A percentile compares a stretch with the other conserved stretches of the same genome.
These are phyloP conservation scores for Thymelicus sylvestris DNA, from an alignment of 2,888 invertebrate species.

Conservation along the genomic window DNA sequence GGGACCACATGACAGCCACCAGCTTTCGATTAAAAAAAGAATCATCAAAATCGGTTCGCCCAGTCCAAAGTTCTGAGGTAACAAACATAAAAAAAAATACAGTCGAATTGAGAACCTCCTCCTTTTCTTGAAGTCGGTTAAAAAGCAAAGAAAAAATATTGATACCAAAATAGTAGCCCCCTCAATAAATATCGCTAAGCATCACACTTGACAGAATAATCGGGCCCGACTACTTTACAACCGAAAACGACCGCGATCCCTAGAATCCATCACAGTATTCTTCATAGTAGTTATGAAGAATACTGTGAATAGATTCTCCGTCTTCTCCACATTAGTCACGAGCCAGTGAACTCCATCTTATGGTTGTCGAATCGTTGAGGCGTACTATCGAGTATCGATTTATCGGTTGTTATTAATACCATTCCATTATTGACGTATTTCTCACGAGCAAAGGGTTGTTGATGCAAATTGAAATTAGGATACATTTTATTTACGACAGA, in stretches of 20 bases:
- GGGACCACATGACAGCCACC: too few species aligned
- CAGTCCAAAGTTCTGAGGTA: too few species aligned
- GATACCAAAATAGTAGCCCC: too few species aligned
- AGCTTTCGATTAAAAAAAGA: too few species aligned
- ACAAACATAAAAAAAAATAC: too few species aligned
- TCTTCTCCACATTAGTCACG: slow-evolving; percentile 57
- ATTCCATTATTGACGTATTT: slow-evolving; percentile 42
- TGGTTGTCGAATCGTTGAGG: slow-evolving; percentile 49
- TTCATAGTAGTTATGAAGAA: too few species aligned
- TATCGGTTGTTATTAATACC: slow-evolving; percentile 53
- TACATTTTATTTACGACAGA: too few species aligned
- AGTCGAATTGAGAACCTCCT: too few species aligned
- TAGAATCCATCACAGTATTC: slow-evolving; percentile 42
- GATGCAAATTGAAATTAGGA: too few species aligned
- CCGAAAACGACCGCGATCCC: slow-evolving; percentile 69
- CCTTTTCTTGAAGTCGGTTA: too few species aligned
- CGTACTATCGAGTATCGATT: slow-evolving; percentile 54
- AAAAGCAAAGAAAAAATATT: too few species aligned
- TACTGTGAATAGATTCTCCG: slow-evolving; percentile 9
- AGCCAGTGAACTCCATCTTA: slow-evolving; percentile 49
- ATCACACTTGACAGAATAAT: slow-evolving; percentile 43
- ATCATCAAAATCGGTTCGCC: too few species aligned
- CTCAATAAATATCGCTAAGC: slow-evolving; percentile 22
- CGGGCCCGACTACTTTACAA: slow-evolving; percentile 72
- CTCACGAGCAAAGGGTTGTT: slow-evolving; percentile 46